A percentile compares a stretch with the other conserved stretches of the same genome.
phyloP scores from a whole-genome alignment of 2,888 invertebrate genomes.

The Augochlorella aurata region DNA sequence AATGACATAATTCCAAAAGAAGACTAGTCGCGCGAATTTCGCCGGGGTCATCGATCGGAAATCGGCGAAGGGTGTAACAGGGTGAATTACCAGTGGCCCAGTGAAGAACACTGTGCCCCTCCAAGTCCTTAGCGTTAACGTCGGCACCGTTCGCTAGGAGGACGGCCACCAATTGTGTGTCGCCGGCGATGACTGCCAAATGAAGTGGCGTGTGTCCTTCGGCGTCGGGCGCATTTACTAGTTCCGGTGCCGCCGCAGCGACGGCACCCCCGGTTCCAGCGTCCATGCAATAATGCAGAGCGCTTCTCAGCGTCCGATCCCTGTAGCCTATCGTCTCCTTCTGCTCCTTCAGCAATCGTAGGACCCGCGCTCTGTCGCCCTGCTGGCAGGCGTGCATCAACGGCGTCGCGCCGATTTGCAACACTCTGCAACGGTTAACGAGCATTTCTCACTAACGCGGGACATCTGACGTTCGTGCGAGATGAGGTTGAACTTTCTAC shows the following conservation, averaged over 20 bases:
- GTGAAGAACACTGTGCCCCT: constrained; percentile 97
- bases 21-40: too few species aligned
- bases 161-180: constrained; percentile 92
- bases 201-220: constrained; percentile 98
- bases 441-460: neutral
- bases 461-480: too few species aligned
- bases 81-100: constrained; percentile 94
- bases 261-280: constrained; percentile 85
- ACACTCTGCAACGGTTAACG: constrained; percentile 72
- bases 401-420: constrained; percentile 88
- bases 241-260: constrained; percentile 92
- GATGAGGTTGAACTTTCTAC: neutral
- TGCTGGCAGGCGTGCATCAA: constrained; percentile 97
- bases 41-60: neutral
- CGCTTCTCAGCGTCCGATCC: constrained; percentile 92
- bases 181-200: constrained; percentile 96
- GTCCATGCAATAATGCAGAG: constrained; percentile 96
- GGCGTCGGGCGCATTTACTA: constrained; percentile 92
- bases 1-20: too few species aligned
- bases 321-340: constrained; percentile 86
- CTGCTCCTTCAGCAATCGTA: constrained; percentile 88
- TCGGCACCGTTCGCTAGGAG: constrained; percentile 94
- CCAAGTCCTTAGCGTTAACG: constrained; percentile 94
- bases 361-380: constrained; percentile 90
- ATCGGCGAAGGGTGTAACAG: neutral